Evolutionary conservation across 2,113 vertebrate genomes (phyloP).

Genomic region (Nesospiza acunhae): DNA sequence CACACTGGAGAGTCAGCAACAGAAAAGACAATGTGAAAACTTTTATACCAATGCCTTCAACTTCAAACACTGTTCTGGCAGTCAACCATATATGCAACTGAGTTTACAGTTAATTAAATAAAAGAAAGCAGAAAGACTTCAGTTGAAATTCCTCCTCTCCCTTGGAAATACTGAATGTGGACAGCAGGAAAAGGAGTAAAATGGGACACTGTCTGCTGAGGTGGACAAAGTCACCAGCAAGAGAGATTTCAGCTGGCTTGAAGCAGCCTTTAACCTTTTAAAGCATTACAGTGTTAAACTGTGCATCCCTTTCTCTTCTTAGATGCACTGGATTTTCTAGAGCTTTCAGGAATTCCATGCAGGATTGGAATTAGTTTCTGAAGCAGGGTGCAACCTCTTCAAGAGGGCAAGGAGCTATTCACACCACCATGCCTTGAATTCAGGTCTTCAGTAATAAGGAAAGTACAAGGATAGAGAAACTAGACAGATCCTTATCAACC

Average conservation of each 20-base stretch:
- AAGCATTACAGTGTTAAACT: background rate
- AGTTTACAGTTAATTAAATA: background rate
- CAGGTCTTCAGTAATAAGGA: background rate
- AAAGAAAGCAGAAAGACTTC: background rate
- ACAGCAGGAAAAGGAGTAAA: background rate
- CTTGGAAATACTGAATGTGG: background rate
- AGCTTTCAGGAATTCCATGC: slow-evolving; percentile 3
- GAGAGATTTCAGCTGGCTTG: background rate
- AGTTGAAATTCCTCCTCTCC: background rate
- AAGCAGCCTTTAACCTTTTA: background rate
- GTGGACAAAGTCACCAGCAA: background rate
- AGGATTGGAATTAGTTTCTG: background rate
- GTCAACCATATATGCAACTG: background rate
- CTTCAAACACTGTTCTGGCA: background rate
- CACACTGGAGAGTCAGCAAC: background rate
- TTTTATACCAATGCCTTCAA: background rate
- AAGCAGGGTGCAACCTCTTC: background rate
- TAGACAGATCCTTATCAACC: background rate
- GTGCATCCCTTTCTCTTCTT: background rate
- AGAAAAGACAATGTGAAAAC: background rate
- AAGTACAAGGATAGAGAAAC: background rate
- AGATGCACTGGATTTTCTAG: background rate
- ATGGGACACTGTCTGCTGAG: background rate
- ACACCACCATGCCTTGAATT: background rate
- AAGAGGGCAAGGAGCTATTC: background rate